These are phyloP conservation scores for Zosterops borbonicus DNA, from an alignment of 2,113 vertebrate species.

Conservation along the genomic window DNA sequence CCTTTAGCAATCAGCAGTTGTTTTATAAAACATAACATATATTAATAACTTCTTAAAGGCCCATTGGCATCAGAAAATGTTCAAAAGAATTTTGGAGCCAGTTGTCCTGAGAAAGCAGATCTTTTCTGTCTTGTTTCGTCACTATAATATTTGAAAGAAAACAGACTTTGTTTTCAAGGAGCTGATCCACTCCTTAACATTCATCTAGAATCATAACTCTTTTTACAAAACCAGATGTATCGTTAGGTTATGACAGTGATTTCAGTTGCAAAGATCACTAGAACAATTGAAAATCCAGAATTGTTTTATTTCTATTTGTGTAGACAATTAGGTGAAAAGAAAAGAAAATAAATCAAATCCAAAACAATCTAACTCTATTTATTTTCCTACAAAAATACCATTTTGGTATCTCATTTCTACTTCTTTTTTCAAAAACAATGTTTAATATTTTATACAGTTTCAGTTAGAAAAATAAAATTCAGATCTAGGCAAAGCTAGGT, in stretches of 20 bases:
- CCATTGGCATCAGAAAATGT: background rate
- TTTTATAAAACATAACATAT: background rate
- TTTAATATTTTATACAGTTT: background rate
- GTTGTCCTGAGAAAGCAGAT: background rate
- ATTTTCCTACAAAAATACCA: background rate
- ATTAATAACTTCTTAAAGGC: background rate
- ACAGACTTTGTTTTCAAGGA: background rate
- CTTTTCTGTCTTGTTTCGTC: background rate
- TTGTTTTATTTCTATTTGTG: background rate
- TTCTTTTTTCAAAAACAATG: background rate
- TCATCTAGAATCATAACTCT: background rate
- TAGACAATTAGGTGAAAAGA: background rate
- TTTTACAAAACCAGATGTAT: background rate
- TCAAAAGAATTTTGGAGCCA: background rate
- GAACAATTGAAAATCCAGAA: background rate
- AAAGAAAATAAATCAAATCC: background rate
- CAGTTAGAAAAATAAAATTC: background rate
- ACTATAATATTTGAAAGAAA: conserved; percentile 7
- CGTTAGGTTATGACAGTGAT: background rate
- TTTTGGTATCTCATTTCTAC: background rate
- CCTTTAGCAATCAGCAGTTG: background rate
- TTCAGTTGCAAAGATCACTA: background rate
- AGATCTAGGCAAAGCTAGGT: background rate
- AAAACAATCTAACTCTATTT: background rate
- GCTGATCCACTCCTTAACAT: background rate